Conservation (phyloP, 2,113 vertebrate species). For the Muscicapa adusta region DNA sequence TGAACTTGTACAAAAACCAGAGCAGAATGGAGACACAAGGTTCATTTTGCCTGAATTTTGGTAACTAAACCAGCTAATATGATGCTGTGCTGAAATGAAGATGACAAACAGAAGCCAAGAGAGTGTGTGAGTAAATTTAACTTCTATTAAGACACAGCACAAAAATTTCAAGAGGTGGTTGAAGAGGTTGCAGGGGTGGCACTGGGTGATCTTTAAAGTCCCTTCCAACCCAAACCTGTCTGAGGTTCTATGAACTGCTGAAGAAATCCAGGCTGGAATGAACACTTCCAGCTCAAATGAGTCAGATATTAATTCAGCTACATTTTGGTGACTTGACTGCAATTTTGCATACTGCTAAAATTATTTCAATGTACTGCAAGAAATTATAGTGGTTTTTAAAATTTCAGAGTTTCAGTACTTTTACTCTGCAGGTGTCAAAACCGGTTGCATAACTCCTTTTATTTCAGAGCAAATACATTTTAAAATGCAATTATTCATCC, state of each 20-base stretch:
- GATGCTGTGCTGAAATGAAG: background rate
- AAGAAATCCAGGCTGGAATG: background rate
- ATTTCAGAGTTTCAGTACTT: background rate
- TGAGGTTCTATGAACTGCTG: background rate
- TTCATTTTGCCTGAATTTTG: background rate
- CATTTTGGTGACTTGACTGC: background rate
- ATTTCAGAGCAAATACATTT: background rate
- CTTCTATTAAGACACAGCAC: background rate
- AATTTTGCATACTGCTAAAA: background rate
- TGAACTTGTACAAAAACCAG: background rate
- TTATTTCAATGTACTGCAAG: background rate
- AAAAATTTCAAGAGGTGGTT: background rate
- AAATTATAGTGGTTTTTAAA: background rate
- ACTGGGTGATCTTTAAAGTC: accelerated
- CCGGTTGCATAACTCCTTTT: background rate
- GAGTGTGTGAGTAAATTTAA: accelerated
- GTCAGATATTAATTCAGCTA: background rate
- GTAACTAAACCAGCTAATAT: accelerated
- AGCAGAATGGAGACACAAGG: background rate
- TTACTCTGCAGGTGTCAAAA: background rate
- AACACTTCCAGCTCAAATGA: background rate
- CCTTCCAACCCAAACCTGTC: background rate
- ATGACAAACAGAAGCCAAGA: background rate
- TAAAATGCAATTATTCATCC: background rate
- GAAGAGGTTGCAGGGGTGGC: background rate